phyloP scores from a whole-genome alignment of 2,888 invertebrate genomes.

The Temnothorax rugatulus region DNA sequence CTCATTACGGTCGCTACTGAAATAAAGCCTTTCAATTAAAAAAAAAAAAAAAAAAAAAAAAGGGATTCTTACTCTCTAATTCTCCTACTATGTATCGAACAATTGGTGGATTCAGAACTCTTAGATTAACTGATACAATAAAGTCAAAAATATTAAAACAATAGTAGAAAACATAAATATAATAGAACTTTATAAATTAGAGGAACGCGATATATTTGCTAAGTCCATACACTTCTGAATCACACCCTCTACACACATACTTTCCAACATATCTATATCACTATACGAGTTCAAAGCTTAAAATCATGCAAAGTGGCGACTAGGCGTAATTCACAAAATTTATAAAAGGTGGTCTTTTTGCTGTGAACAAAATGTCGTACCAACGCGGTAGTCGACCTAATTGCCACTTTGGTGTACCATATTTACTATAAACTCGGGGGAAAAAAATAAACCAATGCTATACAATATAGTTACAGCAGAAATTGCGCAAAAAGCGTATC shows the following conservation, averaged over 20 bases:
- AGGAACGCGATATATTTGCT: constrained; percentile 43
- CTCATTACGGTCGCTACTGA: constrained; percentile 1
- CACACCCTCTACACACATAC: constrained; percentile 20
- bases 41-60: constrained; percentile 42
- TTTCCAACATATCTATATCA: constrained; percentile 49
- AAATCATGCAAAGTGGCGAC: constrained; percentile 64
- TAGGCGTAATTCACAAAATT: constrained; percentile 59
- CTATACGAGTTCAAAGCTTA: constrained; percentile 57
- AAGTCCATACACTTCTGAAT: constrained; percentile 55
- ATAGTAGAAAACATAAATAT: constrained; percentile 51
- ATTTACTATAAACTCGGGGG: constrained; percentile 17
- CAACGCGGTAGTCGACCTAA: constrained; percentile 51
- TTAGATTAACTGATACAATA: constrained; percentile 30
- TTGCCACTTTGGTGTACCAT: constrained; percentile 49
- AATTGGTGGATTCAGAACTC: constrained; percentile 52
- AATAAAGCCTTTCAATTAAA: constrained; percentile 27
- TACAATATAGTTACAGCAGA: constrained; percentile 48
- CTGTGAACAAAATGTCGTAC: constrained; percentile 53
- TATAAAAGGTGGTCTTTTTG: constrained; percentile 51
- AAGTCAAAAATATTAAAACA: constrained; percentile 51
- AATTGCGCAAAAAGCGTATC: constrained; percentile 38
- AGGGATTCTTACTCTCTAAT: constrained; percentile 46
- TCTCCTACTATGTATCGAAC: constrained; percentile 26
- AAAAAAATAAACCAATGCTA: constrained; percentile 52
- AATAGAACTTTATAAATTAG: constrained; percentile 50